Percentiles rank a stretch among this genome's conserved stretches.
phyloP scores from a whole-genome alignment of 2,888 invertebrate species.

The Sarcophaga subvicina region DNA sequence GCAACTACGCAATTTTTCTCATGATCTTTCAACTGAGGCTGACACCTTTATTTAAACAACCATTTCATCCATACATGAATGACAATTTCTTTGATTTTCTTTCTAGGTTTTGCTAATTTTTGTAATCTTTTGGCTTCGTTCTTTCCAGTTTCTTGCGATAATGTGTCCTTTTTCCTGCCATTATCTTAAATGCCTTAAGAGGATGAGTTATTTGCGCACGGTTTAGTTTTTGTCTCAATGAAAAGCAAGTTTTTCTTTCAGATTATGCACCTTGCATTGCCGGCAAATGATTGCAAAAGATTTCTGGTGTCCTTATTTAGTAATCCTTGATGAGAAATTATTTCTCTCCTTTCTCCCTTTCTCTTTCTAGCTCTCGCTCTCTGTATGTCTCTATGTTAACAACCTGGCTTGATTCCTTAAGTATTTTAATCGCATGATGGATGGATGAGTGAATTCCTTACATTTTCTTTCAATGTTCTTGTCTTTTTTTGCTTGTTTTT shows the following conservation, averaged over 20 bases:
- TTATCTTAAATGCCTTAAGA: slow-evolving; percentile 73
- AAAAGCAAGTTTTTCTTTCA: neutral
- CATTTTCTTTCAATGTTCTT: slow-evolving; percentile 7
- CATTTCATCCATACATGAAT: slow-evolving; percentile 21
- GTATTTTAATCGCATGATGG: slow-evolving; percentile 67
- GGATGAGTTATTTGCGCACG: slow-evolving; percentile 79
- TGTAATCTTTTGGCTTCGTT: slow-evolving; percentile 56
- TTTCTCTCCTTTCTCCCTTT: neutral
- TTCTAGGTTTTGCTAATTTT: slow-evolving; percentile 25
- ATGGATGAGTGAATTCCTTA: slow-evolving; percentile 35
- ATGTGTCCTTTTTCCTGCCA: slow-evolving; percentile 79
- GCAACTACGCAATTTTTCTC: slow-evolving; percentile 61
- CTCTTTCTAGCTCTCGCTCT: no score
- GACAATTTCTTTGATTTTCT: slow-evolving; percentile 31
- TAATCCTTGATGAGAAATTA: slow-evolving; percentile 36
- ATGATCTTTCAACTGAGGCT: slow-evolving; percentile 10
- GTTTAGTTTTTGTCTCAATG: slow-evolving; percentile 69
- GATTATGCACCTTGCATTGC: slow-evolving; percentile 49
- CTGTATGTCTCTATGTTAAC: slow-evolving; percentile 26
- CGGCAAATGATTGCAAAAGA: neutral
- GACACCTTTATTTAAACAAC: neutral
- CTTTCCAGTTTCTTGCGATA: neutral
- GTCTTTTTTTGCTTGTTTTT: slow-evolving; percentile 32
- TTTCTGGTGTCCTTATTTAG: neutral
- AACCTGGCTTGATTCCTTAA: slow-evolving; percentile 64